Base-by-base conservation (phyloP, 2,888 invertebrate genomes). In the Cryptocheilus praepositus region DNA sequence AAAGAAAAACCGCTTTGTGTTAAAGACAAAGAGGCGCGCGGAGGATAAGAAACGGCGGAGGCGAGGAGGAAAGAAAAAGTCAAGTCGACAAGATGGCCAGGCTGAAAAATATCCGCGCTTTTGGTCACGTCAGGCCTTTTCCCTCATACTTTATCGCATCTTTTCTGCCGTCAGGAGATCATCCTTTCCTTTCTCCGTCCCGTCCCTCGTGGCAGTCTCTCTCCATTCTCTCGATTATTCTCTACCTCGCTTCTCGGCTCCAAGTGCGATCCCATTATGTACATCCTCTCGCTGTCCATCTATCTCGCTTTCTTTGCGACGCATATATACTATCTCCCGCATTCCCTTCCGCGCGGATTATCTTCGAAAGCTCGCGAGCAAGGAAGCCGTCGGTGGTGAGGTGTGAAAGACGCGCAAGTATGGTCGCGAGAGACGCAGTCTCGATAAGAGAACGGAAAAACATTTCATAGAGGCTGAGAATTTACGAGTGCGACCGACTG, bases 121-220 rank as follows among this genome's bases (percentile, higher is more conserved):
- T 16, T 19, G 49, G 19, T 49, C 49, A 49, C 49, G 49, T 49
- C 49, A 19, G 49, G 49, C 49, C 49, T 49, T 19, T 19, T 49
- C 16, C 7, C 46, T 46, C 49, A 16, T 19, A 16, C 49, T 49
- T 19, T 49, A 19, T 19, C 49, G 16, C 49, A 19, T 19, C 18
- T 49, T 11, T 11, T 36, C 36, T 11, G 1, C 36, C 36, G 36
- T n/a, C 16, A 49, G 18, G 46, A 46, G 49, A 49, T 49, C 49
- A 49, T 49, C 49, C 19, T 49, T n/a, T 49, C 49, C 49, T 49
- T 8, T 18, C 49, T 49, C 49, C 3, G 16, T 11, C 49, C 8
- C 49, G 49, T 49, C 5, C 36, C 36, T 11, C 7, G 36, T 36
- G 49, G 18, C 49, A 18, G 5, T n/a, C 49, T 11, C 36, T 36